Evolutionary conservation across 2,888 invertebrate genomes (phyloP), one percentile per base, ranked within the genome.

Genomic region (Drosophila trichaetosa): DNA sequence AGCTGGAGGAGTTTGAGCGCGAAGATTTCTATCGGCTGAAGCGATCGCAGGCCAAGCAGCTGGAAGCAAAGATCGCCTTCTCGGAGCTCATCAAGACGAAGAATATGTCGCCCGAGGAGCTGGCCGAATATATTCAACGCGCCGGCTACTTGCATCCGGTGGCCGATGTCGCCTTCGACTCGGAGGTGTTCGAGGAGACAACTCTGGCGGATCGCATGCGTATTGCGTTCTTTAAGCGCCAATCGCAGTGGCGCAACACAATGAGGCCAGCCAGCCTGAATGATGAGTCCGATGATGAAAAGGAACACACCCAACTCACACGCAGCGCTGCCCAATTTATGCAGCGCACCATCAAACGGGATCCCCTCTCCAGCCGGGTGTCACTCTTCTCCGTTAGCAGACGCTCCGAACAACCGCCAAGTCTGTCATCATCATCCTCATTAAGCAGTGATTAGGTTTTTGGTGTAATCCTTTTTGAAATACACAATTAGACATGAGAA

Each of bases 21-120:
- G 92, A 92, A 63, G 92, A 92, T 34, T 92, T 91, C 60, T 91
- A 91, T 68, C 87, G 92, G 0, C 63, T 92, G 24, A 92, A 92
- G 56, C 88, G 88, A 1, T 90, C 90, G 2, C 92, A 91, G 69
- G 89, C 86, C n/a, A 91, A 92, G 51, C 92, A 91, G 65, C n/a
- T 79, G 52, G 78, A 82, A 71, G 87, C 83, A 0, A 92, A 91
- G 61, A 40, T 80, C 21, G 82, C 83, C n/a, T 92, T 91, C 31
- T 59, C 72, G 0, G 78, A 85, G 16, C 38, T 86, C 1, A 80
- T 91, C 31, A 79, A 69, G 34, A 76, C 75, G 51, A 84, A 70
- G 24, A 80, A 89, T 27, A 77, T 88, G 82, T 69, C 72, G 2
- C 24, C 53, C 0, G 82, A 77, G 0, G 73, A 90, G 33, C 57